Evolutionary conservation across 2,888 invertebrate genomes (phyloP).

Genomic region (Napeogenes inachia): DNA sequence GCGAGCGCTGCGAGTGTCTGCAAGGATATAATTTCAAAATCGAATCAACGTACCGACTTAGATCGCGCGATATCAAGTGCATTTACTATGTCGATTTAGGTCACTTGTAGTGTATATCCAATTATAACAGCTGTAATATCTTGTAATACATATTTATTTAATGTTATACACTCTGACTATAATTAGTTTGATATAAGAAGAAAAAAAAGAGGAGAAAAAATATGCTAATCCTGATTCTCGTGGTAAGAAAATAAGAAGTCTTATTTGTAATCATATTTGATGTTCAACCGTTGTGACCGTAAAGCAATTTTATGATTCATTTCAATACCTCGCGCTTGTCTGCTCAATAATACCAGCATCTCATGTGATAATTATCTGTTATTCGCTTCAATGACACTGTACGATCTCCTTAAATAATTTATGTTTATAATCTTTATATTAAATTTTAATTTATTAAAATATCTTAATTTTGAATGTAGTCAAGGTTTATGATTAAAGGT

Average conservation of each 20-base stretch:
- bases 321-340: constrained; percentile 29
- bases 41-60: constrained; percentile 38
- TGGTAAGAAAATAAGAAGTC: neutral
- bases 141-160: too few relatives aligned
- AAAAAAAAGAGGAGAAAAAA: too few relatives aligned
- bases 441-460: neutral
- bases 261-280: constrained; percentile 15
- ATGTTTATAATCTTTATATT: neutral
- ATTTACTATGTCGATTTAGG: constrained; percentile 29
- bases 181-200: too few relatives aligned
- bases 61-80: constrained; percentile 35
- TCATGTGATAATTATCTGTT: constrained; percentile 27
- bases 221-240: too few relatives aligned
- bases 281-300: constrained; percentile 26
- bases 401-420: constrained; percentile 22
- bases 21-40: constrained; percentile 53
- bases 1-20: constrained; percentile 35
- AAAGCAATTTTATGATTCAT: constrained; percentile 29
- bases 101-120: neutral
- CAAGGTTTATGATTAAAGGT: too few relatives aligned
- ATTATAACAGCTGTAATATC: too few relatives aligned
- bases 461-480: neutral
- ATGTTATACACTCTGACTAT: too few relatives aligned
- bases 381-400: constrained; percentile 20
- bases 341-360: constrained; percentile 22